Evolutionary conservation across 2,113 vertebrate species (phyloP).

Genomic region (Scalopus aquaticus): DNA sequence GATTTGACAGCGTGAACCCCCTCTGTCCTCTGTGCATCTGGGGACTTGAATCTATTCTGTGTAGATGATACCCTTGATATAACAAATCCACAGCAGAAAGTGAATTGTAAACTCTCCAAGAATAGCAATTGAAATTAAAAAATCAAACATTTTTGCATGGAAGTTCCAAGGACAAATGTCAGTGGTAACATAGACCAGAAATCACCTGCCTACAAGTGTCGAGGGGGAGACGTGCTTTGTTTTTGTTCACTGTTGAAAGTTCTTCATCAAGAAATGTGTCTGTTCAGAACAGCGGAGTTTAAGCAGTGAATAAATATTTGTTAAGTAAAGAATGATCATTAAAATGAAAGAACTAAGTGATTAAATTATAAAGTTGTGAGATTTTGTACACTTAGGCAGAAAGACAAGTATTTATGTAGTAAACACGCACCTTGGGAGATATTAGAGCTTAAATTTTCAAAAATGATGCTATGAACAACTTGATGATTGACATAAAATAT

Average conservation of each 20-base stretch:
- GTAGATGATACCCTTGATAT: not conserved
- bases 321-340: not conserved
- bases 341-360: not conserved
- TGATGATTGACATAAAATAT: not conserved
- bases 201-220: not conserved
- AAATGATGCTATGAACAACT: not conserved
- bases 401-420: not conserved
- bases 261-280: not conserved
- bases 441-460: not conserved
- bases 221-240: not conserved
- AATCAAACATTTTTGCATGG: not conserved
- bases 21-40: no score
- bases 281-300: rapidly evolving
- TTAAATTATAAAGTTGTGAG: not conserved
- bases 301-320: not conserved
- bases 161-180: not conserved
- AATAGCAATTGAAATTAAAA: not conserved
- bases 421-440: not conserved
- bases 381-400: not conserved
- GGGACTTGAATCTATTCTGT: not conserved
- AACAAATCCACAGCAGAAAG: not conserved
- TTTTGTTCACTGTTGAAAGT: not conserved
- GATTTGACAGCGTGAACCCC: not conserved
- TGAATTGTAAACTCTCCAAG: not conserved
- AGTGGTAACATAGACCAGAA: not conserved